phyloP scores from a whole-genome alignment of 2,888 invertebrate species.

The Apotomis turbidana region DNA sequence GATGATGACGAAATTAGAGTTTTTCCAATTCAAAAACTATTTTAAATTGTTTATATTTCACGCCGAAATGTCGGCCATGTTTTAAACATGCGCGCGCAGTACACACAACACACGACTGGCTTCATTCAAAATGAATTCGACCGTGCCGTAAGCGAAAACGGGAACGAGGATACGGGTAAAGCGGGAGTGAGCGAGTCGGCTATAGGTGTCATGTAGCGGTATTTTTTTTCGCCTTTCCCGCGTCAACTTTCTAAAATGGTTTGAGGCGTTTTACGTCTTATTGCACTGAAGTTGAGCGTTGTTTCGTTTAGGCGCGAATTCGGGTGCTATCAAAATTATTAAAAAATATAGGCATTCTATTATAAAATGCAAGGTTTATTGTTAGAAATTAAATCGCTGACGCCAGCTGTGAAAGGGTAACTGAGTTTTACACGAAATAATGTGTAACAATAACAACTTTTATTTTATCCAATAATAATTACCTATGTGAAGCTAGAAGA shows the following conservation, averaged over 20 bases:
- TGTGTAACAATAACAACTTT: background rate
- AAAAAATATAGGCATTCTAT: conserved; percentile 39
- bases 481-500: background rate
- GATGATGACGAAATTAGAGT: background rate
- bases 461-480: background rate
- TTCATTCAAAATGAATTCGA: conserved; percentile 60
- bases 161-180: conserved; percentile 53
- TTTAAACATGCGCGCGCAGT: conserved; percentile 64
- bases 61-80: conserved; percentile 52
- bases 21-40: conserved; percentile 46
- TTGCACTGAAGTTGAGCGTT: conserved; percentile 52
- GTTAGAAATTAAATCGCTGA: conserved; percentile 9
- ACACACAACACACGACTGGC: conserved; percentile 67
- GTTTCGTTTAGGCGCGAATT: background rate
- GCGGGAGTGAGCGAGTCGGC: conserved; percentile 57
- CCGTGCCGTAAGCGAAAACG: conserved; percentile 61
- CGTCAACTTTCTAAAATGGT: conserved; percentile 80
- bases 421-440: conserved; percentile 12
- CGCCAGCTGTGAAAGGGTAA: conserved; percentile 10
- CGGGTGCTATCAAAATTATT: conserved; percentile 36
- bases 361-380: conserved; percentile 28
- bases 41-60: conserved; percentile 51
- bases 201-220: conserved; percentile 77
- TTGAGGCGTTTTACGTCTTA: conserved; percentile 65
- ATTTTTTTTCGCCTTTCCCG: conserved; percentile 80